Evolutionary conservation across 1,140 invertebrate species (phyloP), one percentile per base, ranked within the genome.

Genomic region (Armadillidium nasatum): DNA sequence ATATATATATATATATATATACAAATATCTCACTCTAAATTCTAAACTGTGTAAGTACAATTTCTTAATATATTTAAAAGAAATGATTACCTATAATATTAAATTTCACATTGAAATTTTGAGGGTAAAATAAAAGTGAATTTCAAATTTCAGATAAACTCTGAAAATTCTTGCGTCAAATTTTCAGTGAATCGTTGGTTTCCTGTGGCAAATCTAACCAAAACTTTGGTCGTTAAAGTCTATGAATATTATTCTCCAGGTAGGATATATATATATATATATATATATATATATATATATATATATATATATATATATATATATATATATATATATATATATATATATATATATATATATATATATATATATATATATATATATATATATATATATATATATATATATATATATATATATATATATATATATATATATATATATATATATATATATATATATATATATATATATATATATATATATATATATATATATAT

Each of bases 231-330:
- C 4, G 90, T 96, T 69, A 89, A 94, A 80, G 90, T 98, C 9
- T 98, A 97, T 84, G 96, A 98, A 86, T 98, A 96, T 83, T 98
- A 98, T 87, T 91, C 96, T 75, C 96, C 96, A 84, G 94, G 94
- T 96, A 85, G 9, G 15, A 72, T n/a, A 11, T 22, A 70, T 21
- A 21, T 70, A 22, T 70, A 22, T 33, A 70, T 70, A 70, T 22
- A 70, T 70, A 60, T 60, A 60, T 60, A 60, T 60, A 60, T 60
- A 60, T 60, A 60, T 60, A 60, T 60, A 60, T 60, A 60, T 60
- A 60, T 60, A 60, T 60, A 60, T 60, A 4, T 60, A 60, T 60
- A 60, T 60, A 50, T 60, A 60, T 43, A 43, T 43, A 43, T 43
- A 43, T 71, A 9, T 71, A 44, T 23, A 44, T 71, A 44, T 71